Percentiles rank a stretch among this genome's conserved stretches.
Conservation (phyloP, 2,113 vertebrate genomes). For the Actenoides lindsayi region DNA sequence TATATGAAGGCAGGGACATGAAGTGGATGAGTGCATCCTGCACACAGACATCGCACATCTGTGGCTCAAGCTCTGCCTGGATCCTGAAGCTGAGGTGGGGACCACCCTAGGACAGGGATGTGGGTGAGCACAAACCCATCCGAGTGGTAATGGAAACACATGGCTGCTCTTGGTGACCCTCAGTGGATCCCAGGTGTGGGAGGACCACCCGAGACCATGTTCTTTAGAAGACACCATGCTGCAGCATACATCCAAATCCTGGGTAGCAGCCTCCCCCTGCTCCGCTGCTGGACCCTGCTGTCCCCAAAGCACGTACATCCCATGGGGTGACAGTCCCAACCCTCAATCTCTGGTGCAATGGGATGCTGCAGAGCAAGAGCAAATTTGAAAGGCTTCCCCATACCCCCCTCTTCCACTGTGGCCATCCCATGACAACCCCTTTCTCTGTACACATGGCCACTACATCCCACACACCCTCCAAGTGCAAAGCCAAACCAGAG, state of each 20-base stretch:
- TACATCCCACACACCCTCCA: not conserved
- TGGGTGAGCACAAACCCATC: not conserved
- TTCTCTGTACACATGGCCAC: not conserved
- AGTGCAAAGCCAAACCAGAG: not conserved
- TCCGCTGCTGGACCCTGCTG: not conserved
- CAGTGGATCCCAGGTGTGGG: not conserved
- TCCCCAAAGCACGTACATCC: rapidly evolving
- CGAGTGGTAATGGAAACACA: rapidly evolving
- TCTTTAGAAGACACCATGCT: not conserved
- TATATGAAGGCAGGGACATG: not conserved
- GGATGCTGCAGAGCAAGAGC: not conserved
- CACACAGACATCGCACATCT: not conserved
- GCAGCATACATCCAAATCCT: not conserved
- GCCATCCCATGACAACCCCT: not conserved
- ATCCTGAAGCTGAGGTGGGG: not conserved
- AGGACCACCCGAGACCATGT: rapidly evolving
- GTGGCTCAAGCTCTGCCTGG: not conserved
- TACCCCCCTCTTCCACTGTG: rapidly evolving
- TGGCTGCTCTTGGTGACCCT: not conserved
- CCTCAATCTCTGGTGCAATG: not conserved
- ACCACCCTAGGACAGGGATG: not conserved
- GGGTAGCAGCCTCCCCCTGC: not conserved
- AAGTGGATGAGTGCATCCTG: not conserved
- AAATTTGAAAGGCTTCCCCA: not conserved
- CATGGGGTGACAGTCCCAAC: not conserved